Evolutionary conservation across 2,888 invertebrate genomes (phyloP).

Genomic region (Pachymerium ferrugineum): DNA sequence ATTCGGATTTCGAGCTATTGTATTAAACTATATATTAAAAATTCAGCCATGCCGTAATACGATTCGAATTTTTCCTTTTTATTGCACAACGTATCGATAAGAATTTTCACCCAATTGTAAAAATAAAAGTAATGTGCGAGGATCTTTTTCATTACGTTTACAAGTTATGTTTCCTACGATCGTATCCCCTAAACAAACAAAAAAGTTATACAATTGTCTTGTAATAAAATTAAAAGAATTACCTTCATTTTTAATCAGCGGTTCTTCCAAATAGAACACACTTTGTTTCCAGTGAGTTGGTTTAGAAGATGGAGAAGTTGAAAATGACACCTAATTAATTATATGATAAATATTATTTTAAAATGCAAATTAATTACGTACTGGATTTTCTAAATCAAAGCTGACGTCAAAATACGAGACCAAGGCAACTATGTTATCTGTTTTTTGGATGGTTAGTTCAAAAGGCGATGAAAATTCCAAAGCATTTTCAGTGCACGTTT

Average conservation of each 20-base stretch:
- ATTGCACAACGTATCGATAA: not conserved
- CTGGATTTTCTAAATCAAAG: conserved; percentile 62
- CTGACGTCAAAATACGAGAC: conserved; percentile 86
- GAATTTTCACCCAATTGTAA: not conserved
- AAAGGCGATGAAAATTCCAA: conserved; percentile 48
- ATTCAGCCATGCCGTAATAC: too few relatives aligned
- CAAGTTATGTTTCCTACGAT: not conserved
- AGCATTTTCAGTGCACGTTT: conserved; percentile 61
- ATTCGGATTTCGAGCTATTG: too few relatives aligned
- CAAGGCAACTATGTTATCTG: conserved; percentile 69
- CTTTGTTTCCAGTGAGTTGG: conserved; percentile 71
- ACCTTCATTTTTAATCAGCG: conserved; percentile 44
- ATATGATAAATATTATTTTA: not conserved
- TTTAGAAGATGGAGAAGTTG: conserved; percentile 56
- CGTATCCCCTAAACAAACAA: not conserved
- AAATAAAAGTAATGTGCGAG: not conserved
- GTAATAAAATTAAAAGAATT: not conserved
- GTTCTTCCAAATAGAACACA: conserved; percentile 61
- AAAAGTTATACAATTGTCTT: not conserved
- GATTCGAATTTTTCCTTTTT: not conserved
- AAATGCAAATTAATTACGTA: conserved; percentile 28
- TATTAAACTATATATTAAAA: too few relatives aligned
- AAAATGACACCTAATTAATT: conserved; percentile 47
- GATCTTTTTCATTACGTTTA: not conserved
- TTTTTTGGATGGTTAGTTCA: conserved; percentile 48